These are phyloP conservation scores for Paratrypauchen microcephalus DNA, from an alignment of 2,797 vertebrate genomes.

Conservation along the genomic window DNA sequence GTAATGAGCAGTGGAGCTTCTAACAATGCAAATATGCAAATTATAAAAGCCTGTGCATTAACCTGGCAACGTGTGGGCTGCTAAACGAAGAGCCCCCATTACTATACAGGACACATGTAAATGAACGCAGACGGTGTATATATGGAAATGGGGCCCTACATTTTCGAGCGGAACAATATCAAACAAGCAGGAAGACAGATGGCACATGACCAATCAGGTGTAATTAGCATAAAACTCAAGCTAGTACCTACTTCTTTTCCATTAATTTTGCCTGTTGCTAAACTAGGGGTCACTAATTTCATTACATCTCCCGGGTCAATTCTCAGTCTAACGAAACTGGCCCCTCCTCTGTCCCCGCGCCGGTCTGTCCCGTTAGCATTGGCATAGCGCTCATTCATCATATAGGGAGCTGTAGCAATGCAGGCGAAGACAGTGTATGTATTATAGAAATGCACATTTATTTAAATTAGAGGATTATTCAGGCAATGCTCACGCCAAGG, in stretches of 20 bases:
- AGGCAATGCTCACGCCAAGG: background rate
- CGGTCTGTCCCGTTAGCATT: conserved; percentile 41
- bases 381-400: conserved; percentile 21
- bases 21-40: conserved; percentile 31
- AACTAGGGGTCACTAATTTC: conserved; percentile 69
- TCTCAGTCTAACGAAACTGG: conserved; percentile 45
- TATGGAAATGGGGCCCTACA: conserved; percentile 42
- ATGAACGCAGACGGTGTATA: conserved; percentile 49
- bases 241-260: conserved; percentile 54
- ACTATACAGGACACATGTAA: conserved; percentile 36
- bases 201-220: conserved; percentile 53
- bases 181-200: conserved; percentile 54
- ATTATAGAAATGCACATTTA: background rate
- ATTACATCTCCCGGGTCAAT: conserved; percentile 66
- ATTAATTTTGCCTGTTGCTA: conserved; percentile 52
- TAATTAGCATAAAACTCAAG: conserved; percentile 60
- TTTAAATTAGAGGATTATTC: background rate
- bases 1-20: conserved; percentile 39
- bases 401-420: background rate
- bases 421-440: background rate
- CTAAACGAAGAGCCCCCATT: conserved; percentile 39
- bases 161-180: conserved; percentile 39
- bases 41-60: conserved; percentile 32
- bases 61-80: conserved; percentile 41
- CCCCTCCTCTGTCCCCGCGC: conserved; percentile 31